These are phyloP conservation scores for Helicolenus hilgendorfi DNA, from an alignment of 2,797 vertebrate species.

Conservation along the genomic window DNA sequence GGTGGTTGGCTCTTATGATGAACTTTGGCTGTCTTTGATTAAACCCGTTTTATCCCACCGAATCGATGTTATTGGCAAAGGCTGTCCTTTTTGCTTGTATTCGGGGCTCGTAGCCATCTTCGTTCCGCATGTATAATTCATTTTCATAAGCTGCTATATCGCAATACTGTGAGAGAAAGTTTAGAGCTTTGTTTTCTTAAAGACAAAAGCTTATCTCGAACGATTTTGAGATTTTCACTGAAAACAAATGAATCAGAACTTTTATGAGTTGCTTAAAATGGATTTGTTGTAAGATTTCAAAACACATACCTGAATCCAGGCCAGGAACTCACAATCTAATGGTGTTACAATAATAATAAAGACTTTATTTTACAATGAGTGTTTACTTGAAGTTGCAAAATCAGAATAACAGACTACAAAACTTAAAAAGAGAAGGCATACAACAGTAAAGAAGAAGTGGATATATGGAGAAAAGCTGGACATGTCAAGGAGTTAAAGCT, in stretches of 20 bases:
- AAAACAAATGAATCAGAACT: slow-evolving; percentile 67
- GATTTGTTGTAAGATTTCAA: slow-evolving; percentile 65
- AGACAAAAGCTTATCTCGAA: slow-evolving; percentile 60
- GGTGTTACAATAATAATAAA: slow-evolving; percentile 44
- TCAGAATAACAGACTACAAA: background rate
- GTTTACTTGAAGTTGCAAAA: background rate
- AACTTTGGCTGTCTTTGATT: slow-evolving; percentile 61
- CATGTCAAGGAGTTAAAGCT: background rate
- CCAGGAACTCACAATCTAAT: slow-evolving; percentile 62
- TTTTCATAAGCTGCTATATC: slow-evolving; percentile 59
- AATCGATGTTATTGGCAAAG: slow-evolving; percentile 46
- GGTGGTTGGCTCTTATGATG: slow-evolving; percentile 30
- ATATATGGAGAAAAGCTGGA: background rate
- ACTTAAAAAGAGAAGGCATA: background rate
- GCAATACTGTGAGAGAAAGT: slow-evolving; percentile 43
- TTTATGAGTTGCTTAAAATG: slow-evolving; percentile 72
- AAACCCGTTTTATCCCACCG: slow-evolving; percentile 46
- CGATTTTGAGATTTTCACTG: slow-evolving; percentile 53
- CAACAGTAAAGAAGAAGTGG: background rate
- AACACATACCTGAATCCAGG: slow-evolving; percentile 47
- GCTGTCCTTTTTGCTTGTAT: slow-evolving; percentile 23
- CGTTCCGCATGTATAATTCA: slow-evolving; percentile 54
- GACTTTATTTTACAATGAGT: background rate
- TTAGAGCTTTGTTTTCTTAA: slow-evolving; percentile 63
- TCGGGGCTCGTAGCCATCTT: slow-evolving; percentile 32